phyloP scores from a whole-genome alignment of 1,140 invertebrate genomes.

The Ctenoplectra terminalis region DNA sequence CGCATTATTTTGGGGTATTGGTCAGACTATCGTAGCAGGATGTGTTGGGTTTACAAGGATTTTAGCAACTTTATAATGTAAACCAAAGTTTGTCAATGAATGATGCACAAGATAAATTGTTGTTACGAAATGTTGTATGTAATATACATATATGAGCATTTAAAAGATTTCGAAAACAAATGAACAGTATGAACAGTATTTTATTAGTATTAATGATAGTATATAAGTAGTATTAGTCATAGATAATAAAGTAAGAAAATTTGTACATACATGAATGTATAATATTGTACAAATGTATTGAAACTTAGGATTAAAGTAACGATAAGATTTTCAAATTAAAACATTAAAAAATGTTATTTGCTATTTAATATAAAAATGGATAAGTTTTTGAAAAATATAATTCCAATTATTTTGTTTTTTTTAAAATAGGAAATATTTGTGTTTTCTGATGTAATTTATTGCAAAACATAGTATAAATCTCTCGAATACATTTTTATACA shows the following conservation, averaged over 20 bases:
- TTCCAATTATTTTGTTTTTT: background rate
- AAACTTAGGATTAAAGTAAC: constrained; percentile 27
- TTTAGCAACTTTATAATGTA: constrained; percentile 92
- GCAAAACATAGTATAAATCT: constrained; percentile 38
- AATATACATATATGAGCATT: constrained; percentile 3
- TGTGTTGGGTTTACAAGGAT: constrained; percentile 96
- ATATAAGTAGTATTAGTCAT: constrained; percentile 5
- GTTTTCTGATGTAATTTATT: constrained; percentile 13
- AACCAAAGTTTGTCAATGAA: constrained; percentile 6
- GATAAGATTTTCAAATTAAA: constrained; percentile 30
- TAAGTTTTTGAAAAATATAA: background rate
- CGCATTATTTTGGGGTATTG: constrained; percentile 96
- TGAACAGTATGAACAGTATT: constrained; percentile 26
- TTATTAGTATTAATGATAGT: constrained; percentile 11
- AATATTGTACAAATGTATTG: constrained; percentile 38
- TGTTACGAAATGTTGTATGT: constrained; percentile 9
- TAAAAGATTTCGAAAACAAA: background rate
- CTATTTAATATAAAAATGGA: constrained; percentile 8
- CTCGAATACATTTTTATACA: constrained; percentile 33
- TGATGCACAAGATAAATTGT: background rate
- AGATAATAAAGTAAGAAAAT: constrained; percentile 12
- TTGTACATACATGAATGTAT: constrained; percentile 37
- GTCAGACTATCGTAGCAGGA: constrained; percentile 94
- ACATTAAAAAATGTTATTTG: constrained; percentile 37
- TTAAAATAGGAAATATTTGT: background rate